Conservation (phyloP, 1,140 invertebrate species). For the Drosophila tani region DNA sequence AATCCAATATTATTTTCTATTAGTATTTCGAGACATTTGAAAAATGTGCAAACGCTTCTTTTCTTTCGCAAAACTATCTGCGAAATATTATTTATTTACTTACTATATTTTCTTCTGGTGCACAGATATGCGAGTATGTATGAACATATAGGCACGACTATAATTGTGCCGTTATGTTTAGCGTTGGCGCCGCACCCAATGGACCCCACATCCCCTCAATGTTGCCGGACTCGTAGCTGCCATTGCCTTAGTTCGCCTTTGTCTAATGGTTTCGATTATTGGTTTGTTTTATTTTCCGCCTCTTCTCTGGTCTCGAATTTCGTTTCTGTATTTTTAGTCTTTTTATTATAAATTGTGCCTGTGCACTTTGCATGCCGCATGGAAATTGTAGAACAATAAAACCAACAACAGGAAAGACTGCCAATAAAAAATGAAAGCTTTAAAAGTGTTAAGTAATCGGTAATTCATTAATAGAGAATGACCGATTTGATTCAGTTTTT, state of each 20-base stretch:
- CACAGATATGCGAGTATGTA: background rate
- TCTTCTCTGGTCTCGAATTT: constrained; percentile 15
- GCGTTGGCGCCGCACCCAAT: constrained; percentile 72
- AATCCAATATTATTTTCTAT: too few relatives aligned
- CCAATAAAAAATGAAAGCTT: background rate
- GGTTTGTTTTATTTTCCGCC: constrained; percentile 39
- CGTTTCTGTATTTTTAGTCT: constrained; percentile 15
- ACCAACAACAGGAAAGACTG: background rate
- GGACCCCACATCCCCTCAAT: constrained; percentile 21
- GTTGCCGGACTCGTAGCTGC: constrained; percentile 36
- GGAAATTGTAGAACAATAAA: constrained; percentile 1
- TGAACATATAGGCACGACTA: constrained; percentile 49
- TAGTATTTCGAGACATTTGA: too few relatives aligned
- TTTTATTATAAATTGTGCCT: constrained; percentile 38
- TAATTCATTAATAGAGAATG: too few relatives aligned
- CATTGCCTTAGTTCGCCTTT: constrained; percentile 52
- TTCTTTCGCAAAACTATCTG: too few relatives aligned
- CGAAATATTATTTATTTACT: too few relatives aligned
- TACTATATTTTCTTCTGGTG: constrained; percentile 9
- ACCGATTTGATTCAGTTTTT: too few relatives aligned
- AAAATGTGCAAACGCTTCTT: too few relatives aligned
- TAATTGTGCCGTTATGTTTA: constrained; percentile 76
- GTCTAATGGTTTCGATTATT: constrained; percentile 72
- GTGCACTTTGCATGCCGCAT: constrained; percentile 17
- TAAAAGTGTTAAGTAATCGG: background rate